phyloP scores from a whole-genome alignment of 2,797 vertebrate species.

The Jordanella pulchra region DNA sequence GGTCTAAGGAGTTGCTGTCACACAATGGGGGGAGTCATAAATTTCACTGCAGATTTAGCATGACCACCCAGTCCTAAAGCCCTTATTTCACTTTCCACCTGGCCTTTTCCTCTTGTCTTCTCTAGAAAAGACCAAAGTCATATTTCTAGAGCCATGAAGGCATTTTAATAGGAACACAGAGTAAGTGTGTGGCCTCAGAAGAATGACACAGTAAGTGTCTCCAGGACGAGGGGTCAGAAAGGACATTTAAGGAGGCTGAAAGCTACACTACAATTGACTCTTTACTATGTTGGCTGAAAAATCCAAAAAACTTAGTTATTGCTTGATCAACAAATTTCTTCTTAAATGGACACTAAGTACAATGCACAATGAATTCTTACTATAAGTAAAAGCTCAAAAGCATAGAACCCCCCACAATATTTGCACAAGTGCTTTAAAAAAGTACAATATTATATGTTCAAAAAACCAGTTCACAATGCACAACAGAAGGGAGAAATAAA shows the following conservation, averaged over 20 bases:
- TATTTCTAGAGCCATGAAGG: conserved; percentile 42
- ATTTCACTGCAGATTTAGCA: conserved; percentile 62
- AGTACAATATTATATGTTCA: too few relatives aligned
- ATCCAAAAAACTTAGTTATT: background rate
- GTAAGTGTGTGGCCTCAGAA: conserved; percentile 32
- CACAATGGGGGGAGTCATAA: conserved; percentile 42
- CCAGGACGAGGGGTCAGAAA: conserved; percentile 60
- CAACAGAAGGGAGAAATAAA: too few relatives aligned
- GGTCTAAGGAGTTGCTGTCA: conserved; percentile 20
- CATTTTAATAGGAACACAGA: conserved; percentile 57
- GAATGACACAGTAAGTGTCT: conserved; percentile 67
- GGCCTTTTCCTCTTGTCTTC: conserved; percentile 54
- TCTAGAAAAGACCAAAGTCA: conserved; percentile 35
- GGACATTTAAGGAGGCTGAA: conserved; percentile 37
- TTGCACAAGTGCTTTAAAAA: background rate
- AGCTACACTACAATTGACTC: conserved; percentile 59
- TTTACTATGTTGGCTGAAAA: background rate
- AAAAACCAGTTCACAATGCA: too few relatives aligned
- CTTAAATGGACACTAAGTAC: background rate
- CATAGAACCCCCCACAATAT: background rate
- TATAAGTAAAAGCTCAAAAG: background rate
- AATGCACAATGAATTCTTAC: background rate
- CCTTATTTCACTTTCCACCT: conserved; percentile 4
- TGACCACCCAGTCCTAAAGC: conserved; percentile 53
- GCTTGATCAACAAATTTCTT: background rate